Evolutionary conservation across 2,888 invertebrate species (phyloP).

Genomic region (Drosophila phalerata): DNA sequence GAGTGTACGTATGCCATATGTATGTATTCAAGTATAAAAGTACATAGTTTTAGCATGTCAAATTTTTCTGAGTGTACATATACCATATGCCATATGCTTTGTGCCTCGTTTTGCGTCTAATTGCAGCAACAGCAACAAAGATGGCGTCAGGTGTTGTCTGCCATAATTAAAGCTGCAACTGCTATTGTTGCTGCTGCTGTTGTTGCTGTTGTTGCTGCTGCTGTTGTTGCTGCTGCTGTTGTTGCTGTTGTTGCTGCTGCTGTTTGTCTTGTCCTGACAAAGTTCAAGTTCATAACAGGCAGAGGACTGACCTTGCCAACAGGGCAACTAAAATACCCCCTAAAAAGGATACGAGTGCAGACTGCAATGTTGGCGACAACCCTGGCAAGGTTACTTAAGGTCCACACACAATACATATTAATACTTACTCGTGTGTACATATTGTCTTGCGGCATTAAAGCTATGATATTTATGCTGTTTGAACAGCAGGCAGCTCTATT

Average conservation of each 20-base stretch:
- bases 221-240: conserved; percentile 13
- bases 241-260: conserved; percentile 10
- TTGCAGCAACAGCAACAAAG: conserved; percentile 40
- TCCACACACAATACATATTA: conserved; percentile 22
- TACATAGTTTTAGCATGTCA: no score
- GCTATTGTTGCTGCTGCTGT: not conserved
- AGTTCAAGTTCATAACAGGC: conserved; percentile 58
- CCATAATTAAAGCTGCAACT: conserved; percentile 55
- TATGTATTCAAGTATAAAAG: no score
- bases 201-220: conserved; percentile 8
- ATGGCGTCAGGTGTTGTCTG: conserved; percentile 49
- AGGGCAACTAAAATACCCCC: conserved; percentile 33
- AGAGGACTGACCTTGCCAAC: conserved; percentile 49
- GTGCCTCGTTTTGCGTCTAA: conserved; percentile 36
- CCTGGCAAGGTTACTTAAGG: conserved; percentile 38
- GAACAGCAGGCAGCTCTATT: conserved; percentile 2
- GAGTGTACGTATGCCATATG: no score
- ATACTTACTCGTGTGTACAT: conserved; percentile 11
- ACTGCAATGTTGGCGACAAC: conserved; percentile 30
- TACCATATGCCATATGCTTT: conserved; percentile 14
- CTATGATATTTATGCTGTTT: conserved; percentile 15
- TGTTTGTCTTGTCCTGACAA: conserved; percentile 53
- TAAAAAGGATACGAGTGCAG: conserved; percentile 34
- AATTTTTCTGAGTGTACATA: no score
- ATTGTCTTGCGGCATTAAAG: conserved; percentile 22